Base-by-base conservation (phyloP, 2,888 invertebrate genomes). In the Blastobasis lacticolella region DNA sequence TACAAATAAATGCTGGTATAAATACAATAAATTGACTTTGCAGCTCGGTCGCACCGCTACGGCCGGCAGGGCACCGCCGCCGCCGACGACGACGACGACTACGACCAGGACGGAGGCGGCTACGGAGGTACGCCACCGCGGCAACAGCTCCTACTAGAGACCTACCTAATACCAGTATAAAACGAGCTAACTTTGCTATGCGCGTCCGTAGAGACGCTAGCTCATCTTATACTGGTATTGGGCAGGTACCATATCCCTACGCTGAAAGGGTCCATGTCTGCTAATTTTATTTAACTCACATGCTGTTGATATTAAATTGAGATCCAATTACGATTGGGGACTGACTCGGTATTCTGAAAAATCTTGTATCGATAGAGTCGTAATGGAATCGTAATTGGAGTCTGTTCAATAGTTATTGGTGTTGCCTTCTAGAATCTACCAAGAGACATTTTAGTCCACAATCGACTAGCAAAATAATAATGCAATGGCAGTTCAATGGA, bases 41-140 rank as follows among this genome's bases (percentile, higher is more conserved):
- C 74, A 94, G 94, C 94, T 59, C 92, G 96, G 50, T 93, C 91
- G 59, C 96, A 97, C 77, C 96, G 96, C 73, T 97, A 94, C 89
- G 97, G 97, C 8, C 90, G 97, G 37, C 96, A 96, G 84, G 93
- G 93, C 64, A 91, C 93, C 64, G 90, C 90, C 48, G 79, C 77
- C 53, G 89, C 89, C 57, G 91, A 91, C 62, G 92, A 91, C 56
- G 93, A 93, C 64, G 93, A 92, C 57, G 92, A 92, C 66, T 90
- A 60, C 44, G 86, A 72, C 45, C 77, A 72, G 56, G 73, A 69
- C 42, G 83, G 84, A 46, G 56, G 54, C 47, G 73, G 68, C 42
- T 83, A 84, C 48, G 56, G 54, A 50, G 48, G 49, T 23, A 41
- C 23, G n/a, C 38, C 23, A 23, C 36, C 37, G 6, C 23, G 5